Evolutionary conservation across 2,888 invertebrate species (phyloP).

Genomic region (Caenorhabditis afra): DNA sequence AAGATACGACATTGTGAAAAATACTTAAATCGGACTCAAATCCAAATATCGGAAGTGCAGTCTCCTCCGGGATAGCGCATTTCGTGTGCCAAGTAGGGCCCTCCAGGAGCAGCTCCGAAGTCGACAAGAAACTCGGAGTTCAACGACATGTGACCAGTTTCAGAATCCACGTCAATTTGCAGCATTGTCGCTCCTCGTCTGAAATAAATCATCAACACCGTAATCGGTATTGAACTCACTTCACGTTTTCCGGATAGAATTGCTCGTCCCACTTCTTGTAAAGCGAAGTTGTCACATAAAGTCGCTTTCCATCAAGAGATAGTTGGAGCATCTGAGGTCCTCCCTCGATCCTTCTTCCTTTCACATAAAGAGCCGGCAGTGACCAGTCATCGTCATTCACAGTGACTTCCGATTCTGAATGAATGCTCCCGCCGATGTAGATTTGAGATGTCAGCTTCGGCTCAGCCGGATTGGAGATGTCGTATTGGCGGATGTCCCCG

Average conservation of each 20-base stretch:
- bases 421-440: slow-evolving; percentile 89
- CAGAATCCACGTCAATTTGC: slow-evolving; percentile 89
- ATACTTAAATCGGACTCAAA: slow-evolving; percentile 22
- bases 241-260: slow-evolving; percentile 90
- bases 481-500: slow-evolving; percentile 95
- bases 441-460: slow-evolving; percentile 89
- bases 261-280: slow-evolving; percentile 94
- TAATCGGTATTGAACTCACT: slow-evolving; percentile 83
- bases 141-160: slow-evolving; percentile 88
- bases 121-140: slow-evolving; percentile 92
- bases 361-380: slow-evolving; percentile 83
- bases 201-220: too few species aligned
- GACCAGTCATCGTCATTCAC: slow-evolving; percentile 87
- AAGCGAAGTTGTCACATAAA: slow-evolving; percentile 93
- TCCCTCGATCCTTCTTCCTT: slow-evolving; percentile 88
- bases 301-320: slow-evolving; percentile 92
- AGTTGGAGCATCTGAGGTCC: slow-evolving; percentile 97
- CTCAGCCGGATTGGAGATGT: slow-evolving; percentile 88
- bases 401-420: slow-evolving; percentile 86
- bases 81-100: slow-evolving; percentile 93
- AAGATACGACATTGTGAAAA: too few species aligned
- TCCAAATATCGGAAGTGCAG: slow-evolving; percentile 82
- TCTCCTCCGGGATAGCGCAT: slow-evolving; percentile 86
- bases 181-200: slow-evolving; percentile 84
- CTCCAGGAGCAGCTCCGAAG: slow-evolving; percentile 88